Evolutionary conservation across 2,113 vertebrate species (phyloP).

Genomic region (Passer domesticus): DNA sequence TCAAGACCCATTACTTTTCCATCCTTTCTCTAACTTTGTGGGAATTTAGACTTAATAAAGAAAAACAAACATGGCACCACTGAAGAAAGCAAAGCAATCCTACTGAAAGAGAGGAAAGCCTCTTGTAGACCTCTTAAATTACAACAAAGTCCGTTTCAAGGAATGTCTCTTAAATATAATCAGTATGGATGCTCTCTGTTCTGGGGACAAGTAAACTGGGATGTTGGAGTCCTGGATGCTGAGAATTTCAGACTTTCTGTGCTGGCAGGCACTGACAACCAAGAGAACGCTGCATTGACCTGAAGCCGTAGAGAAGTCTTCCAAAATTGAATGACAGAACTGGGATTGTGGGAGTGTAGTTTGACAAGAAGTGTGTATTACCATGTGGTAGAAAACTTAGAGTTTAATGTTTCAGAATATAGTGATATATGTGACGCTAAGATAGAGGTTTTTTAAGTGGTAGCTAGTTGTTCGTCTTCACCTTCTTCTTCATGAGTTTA

Average conservation of each 20-base stretch:
- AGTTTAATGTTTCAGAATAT: background rate
- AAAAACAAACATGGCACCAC: background rate
- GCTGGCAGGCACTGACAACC: too few relatives aligned
- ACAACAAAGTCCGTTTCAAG: background rate
- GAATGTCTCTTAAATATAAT: background rate
- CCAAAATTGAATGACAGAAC: background rate
- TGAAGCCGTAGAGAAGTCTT: too few relatives aligned
- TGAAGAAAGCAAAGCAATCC: background rate
- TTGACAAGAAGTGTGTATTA: background rate
- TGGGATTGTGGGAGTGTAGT: background rate
- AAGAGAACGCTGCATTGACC: too few relatives aligned
- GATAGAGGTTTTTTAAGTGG: background rate
- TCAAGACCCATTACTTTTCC: accelerated
- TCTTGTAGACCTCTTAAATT: background rate
- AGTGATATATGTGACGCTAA: background rate
- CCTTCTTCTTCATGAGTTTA: background rate
- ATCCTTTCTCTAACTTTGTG: background rate
- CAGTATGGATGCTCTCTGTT: background rate
- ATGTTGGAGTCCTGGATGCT: too few relatives aligned
- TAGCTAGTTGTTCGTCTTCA: background rate
- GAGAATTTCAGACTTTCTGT: too few relatives aligned
- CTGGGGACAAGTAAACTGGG: background rate
- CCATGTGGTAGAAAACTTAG: background rate
- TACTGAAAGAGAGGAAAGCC: background rate
- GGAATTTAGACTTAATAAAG: background rate